Conservation (phyloP, 2,888 invertebrate genomes). For the Andrena camellia region DNA sequence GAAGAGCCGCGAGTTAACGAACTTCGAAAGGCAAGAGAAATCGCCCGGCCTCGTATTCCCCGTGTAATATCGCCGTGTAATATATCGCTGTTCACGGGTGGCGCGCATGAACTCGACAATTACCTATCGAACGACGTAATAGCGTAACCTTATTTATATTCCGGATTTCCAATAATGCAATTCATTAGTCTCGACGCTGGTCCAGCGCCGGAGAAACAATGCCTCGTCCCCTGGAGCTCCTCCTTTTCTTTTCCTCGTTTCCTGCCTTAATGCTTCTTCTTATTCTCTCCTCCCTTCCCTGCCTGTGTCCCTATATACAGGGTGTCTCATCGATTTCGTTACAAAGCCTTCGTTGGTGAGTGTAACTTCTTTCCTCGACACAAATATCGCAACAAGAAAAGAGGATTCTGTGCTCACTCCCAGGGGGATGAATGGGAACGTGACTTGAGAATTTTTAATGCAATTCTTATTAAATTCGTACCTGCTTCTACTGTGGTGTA, state of each 20-base stretch:
- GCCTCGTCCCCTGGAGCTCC: conserved; percentile 54
- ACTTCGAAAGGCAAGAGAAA: conserved; percentile 45
- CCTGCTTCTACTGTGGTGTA: too few species aligned
- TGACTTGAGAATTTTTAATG: too few species aligned
- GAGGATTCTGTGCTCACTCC: neutral
- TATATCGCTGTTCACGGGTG: conserved; percentile 52
- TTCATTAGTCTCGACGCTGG: conserved; percentile 74
- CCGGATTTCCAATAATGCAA: conserved; percentile 78
- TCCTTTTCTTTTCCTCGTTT: conserved; percentile 27
- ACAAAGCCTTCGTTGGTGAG: neutral
- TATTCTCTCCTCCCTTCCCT: conserved; percentile 31
- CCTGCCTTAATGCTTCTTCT: conserved; percentile 19
- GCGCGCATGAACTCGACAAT: conserved; percentile 70
- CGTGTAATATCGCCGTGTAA: conserved; percentile 40
- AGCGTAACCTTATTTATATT: conserved; percentile 78
- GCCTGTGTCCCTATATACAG: conserved; percentile 1
- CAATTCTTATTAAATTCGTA: too few species aligned
- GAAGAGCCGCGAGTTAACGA: conserved; percentile 35
- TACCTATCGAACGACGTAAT: conserved; percentile 70
- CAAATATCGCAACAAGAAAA: neutral
- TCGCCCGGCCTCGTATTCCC: conserved; percentile 36
- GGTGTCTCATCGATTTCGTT: conserved; percentile 8
- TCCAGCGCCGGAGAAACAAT: conserved; percentile 70
- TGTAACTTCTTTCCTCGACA: neutral
- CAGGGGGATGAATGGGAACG: too few species aligned